Percentiles rank a stretch among this genome's conserved stretches.
These are phyloP conservation scores for Drosophila percnosoma DNA, from an alignment of 2,888 invertebrate genomes.

Conservation along the genomic window DNA sequence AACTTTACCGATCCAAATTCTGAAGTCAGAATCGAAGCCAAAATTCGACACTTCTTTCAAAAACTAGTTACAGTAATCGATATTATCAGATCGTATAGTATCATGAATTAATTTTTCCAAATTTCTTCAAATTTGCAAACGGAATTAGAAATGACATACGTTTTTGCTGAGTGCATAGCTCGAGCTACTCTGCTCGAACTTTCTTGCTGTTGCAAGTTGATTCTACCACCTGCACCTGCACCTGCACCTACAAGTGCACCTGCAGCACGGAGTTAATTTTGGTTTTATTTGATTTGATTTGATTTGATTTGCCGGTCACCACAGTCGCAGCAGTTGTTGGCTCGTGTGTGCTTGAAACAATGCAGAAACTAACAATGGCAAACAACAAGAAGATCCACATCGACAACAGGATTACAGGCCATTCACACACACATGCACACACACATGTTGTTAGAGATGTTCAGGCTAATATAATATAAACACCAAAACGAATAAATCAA, in stretches of 20 bases:
- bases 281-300: slow-evolving; percentile 21
- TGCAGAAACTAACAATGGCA: slow-evolving; percentile 11
- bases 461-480: background rate
- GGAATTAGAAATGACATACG: background rate
- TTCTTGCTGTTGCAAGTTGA: background rate
- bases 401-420: background rate
- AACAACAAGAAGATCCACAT: slow-evolving; percentile 7
- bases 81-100: background rate
- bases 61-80: background rate
- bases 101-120: background rate
- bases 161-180: background rate
- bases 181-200: background rate
- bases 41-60: background rate
- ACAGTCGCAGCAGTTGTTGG: slow-evolving; percentile 8
- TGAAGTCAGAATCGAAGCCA: background rate
- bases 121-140: background rate
- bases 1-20: background rate
- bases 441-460: background rate
- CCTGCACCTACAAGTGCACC: slow-evolving; percentile 29
- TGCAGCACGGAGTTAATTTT: slow-evolving; percentile 44
- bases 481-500: background rate
- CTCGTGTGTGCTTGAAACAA: slow-evolving; percentile 20
- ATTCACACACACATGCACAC: background rate
- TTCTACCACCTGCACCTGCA: slow-evolving; percentile 30
- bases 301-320: background rate